These are phyloP conservation scores for Oophaga sylvatica DNA, from an alignment of 2,797 vertebrate genomes.

Conservation along the genomic window DNA sequence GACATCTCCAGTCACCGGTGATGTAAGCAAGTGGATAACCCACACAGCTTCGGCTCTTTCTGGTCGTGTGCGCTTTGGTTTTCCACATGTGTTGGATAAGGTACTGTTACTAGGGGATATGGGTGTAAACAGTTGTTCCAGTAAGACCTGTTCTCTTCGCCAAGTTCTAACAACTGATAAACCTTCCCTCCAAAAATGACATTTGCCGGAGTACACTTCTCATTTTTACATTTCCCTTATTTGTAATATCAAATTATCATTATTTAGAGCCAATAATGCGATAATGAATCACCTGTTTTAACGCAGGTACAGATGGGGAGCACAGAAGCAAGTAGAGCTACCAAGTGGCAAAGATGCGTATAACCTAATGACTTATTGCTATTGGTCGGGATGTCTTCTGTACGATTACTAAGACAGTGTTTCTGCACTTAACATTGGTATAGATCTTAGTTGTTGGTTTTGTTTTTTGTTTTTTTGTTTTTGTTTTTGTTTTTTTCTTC, in stretches of 20 bases:
- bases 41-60: too few species aligned
- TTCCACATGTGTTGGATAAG: conserved; percentile 14
- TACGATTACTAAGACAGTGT: too few species aligned
- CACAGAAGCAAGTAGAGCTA: too few species aligned
- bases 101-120: conserved; percentile 26
- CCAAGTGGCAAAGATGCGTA: too few species aligned
- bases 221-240: neutral
- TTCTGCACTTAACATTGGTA: too few species aligned
- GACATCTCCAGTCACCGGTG: neutral
- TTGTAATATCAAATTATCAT: neutral
- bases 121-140: conserved; percentile 28
- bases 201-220: neutral
- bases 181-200: neutral
- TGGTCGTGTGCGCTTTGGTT: conserved; percentile 9
- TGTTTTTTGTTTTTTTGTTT: neutral
- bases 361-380: too few species aligned
- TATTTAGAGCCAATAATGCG: too few species aligned
- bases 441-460: too few species aligned
- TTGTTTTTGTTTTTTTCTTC: neutral
- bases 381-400: too few species aligned
- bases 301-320: too few species aligned
- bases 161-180: neutral
- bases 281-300: too few species aligned
- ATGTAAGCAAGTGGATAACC: too few species aligned
- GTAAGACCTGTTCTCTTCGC: conserved; percentile 11